Evolutionary conservation across 2,797 vertebrate species (phyloP), one percentile per base, ranked within the genome.

Genomic region (Brachyrhaphis roseni): DNA sequence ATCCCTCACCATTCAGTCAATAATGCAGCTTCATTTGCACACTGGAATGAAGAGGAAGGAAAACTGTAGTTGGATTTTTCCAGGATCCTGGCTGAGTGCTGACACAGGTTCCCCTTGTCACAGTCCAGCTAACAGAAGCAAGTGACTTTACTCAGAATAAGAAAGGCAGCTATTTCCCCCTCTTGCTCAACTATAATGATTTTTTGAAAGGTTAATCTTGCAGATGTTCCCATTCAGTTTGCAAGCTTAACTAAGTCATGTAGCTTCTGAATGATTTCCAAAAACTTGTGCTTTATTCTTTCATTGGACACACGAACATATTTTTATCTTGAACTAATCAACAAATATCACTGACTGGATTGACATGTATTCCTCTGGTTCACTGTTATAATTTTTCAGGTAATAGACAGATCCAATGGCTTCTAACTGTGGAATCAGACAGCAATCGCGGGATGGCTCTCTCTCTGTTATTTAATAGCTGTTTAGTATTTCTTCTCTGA

Each of bases 71-170:
- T 86, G 82, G 82, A 89, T 85, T 86, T 90, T 95, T 94, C 93
- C 93, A 89, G 91, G 91, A 92, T 93, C 89, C 90, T 91, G 85
- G 86, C 85, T 93, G 88, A 95, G 83, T 94, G 95, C 95, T 95
- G 95, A 96, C 93, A 86, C 93, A 94, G 91, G 87, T 92, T 91
- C 88, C 86, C 36, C 86, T 84, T 90, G 92, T 92, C 86, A 93
- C 84, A 78, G 72, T 85, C 79, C 83, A 90, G 86, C 81, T 11
- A 5, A 75, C 72, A 77, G 88, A 84, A 79, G 88, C 84, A 88
- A 82, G 84, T 83, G 85, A 84, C 81, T 84, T 86, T 83, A 74
- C 74, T 80, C 16, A 72, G 76, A 84, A 82, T n/a, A 74, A 62
- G 57, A 75, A 53, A 79, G 55, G 34, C 57, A n/a, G 66, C 78